These are phyloP conservation scores for Eolophus roseicapilla DNA, from an alignment of 2,113 vertebrate species.

Conservation along the genomic window DNA sequence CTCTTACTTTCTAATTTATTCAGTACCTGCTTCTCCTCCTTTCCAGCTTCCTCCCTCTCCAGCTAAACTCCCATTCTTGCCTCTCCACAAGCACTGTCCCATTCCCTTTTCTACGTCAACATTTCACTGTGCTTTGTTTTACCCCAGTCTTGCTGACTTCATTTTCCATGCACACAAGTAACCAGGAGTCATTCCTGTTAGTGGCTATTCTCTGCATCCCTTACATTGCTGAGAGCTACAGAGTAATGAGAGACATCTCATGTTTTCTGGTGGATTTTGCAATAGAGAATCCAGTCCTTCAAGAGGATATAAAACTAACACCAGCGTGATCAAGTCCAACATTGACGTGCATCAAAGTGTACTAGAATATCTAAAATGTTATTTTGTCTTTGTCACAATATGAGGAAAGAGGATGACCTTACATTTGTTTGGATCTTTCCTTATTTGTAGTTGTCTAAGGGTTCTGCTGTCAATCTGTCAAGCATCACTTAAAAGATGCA, in stretches of 20 bases:
- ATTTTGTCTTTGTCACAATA: background rate
- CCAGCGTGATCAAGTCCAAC: background rate
- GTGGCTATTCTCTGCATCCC: background rate
- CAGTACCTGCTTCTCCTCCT: background rate
- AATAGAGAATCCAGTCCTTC: background rate
- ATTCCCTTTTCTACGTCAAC: background rate
- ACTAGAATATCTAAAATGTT: background rate
- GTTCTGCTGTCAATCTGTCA: background rate
- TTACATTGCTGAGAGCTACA: background rate
- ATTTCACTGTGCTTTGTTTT: background rate
- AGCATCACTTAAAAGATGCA: background rate
- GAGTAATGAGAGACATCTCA: background rate
- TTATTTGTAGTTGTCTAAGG: background rate
- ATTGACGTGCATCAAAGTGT: background rate
- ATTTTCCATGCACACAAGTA: background rate
- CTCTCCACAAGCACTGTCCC: background rate
- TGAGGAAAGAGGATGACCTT: background rate
- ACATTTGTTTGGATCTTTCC: background rate
- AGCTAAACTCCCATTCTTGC: background rate
- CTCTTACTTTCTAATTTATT: background rate
- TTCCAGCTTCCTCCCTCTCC: background rate
- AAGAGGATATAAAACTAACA: background rate
- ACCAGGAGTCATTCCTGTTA: background rate
- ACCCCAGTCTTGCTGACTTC: background rate
- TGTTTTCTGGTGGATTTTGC: background rate